Percentiles rank a stretch among this genome's conserved stretches.
These are phyloP conservation scores for Sympetrum striolatum DNA, from an alignment of 2,888 invertebrate genomes.

Conservation along the genomic window DNA sequence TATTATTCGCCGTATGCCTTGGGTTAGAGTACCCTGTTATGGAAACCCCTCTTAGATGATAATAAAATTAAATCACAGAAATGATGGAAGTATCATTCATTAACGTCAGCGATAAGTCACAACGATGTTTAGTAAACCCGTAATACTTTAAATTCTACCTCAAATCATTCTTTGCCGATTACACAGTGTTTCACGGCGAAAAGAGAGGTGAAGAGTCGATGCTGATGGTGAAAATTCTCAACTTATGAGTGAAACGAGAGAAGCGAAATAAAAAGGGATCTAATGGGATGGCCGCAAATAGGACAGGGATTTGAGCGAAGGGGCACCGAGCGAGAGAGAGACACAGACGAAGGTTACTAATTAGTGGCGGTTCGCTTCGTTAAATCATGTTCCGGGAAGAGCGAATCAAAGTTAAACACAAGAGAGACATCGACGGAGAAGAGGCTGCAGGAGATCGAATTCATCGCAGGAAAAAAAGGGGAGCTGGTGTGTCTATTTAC, in stretches of 20 bases:
- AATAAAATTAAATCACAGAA: no score
- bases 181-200: not conserved
- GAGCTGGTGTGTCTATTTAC: no score
- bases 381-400: not conserved
- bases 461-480: no score
- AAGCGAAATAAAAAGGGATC: not conserved
- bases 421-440: not conserved
- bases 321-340: not conserved
- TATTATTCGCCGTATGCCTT: no score
- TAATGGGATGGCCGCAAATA: not conserved
- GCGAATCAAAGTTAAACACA: not conserved
- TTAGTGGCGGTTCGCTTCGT: not conserved
- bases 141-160: no score
- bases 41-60: no score
- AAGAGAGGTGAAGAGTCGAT: not conserved
- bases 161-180: no score
- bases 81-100: no score
- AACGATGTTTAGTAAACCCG: no score
- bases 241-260: not conserved
- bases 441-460: no score
- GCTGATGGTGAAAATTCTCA: not conserved
- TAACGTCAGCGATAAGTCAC: no score
- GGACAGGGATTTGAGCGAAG: not conserved
- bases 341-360: not conserved
- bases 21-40: no score